Base-by-base conservation (phyloP, 2,113 vertebrate genomes). In the Manacus vitellinus region DNA sequence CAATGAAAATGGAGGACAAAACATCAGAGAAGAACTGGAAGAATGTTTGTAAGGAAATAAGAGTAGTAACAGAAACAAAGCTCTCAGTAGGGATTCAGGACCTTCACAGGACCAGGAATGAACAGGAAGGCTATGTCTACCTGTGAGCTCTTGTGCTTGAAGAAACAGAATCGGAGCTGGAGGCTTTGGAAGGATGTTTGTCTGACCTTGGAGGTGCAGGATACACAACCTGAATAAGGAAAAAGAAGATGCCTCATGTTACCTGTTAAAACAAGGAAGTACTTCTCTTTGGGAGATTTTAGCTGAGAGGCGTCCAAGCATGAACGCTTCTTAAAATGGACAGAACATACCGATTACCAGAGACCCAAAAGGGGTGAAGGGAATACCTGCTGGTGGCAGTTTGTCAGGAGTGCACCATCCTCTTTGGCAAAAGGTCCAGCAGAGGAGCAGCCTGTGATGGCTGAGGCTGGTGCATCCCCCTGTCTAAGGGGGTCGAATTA, bases 401-500 rank as follows among this genome's bases (percentile, higher is more conserved):
- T 59, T 59, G 52, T 68, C 56, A 27, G 66, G 41, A 84, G 22
- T 1, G 10, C 39, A 12, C 33, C n/a, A 9, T 30, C 21, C 46
- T 55, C 61, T 21, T 8, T 1, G 3, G 58, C 79, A 78, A 55
- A 58, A 83, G 8, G 19, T 19, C 10, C 30, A 33, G n/a, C 4
- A 56, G 52, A 73, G 63, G 35, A 68, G 52, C 63, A 47, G 51
- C 51, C 3, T 10, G 55, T 9, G 39, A 27, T 44, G 68, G 72
- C 44, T 0, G 0, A 30, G 47, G 52, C 52, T 72, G 31, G 39
- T 20, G n/a, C 2, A 1, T 23, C 13, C 22, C 63, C 41, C 56
- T 37, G 9, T 13, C 71, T 28, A 15, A 80, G 39, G 31, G 68
- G 51, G 7, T 78, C 68, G 56, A 25, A 83, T 55, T 14, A 74